Base-by-base conservation (phyloP, 2,888 invertebrate genomes). In the Epirrita christyi region DNA sequence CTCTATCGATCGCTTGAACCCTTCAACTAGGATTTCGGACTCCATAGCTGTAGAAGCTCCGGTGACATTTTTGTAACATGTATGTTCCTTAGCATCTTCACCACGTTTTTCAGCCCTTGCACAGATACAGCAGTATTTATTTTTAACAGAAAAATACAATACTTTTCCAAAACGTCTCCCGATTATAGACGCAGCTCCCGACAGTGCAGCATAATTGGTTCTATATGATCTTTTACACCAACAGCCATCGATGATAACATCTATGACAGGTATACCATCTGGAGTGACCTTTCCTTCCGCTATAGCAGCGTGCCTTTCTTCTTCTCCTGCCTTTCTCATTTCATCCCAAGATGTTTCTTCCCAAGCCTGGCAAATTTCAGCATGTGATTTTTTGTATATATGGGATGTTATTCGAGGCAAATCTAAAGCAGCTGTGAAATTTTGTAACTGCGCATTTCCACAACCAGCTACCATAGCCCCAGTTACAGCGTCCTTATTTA, bases 11-110 rank as follows among this genome's bases (percentile, higher is more conserved):
- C n/a, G 10, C 10, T 49, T 49, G 10, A 48, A 48, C n/a, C 48
- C 40, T 48, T 48, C 48, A 15, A 15, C 40, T 36, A 48, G 11
- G 10, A 49, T 49, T 1, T 5, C 14, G 5, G 49, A 13, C 28
- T 50, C 50, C 50, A 42, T 50, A 3, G n/a, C 21, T 6, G 42
- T 50, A 21, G 50, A 50, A 2, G 50, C 2, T 2, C 50, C 50
- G 1, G 10, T 3, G 13, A 10, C 34, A 11, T 42, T 50, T 42
- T 50, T 50, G 9, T 29, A 50, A 8, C 50, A 42, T n/a, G n/a
- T 11, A 29, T 50, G 42, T n/a, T 50, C 34, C 14, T 42, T 50
- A 9, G 27, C 2, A 6, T 14, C 11, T 3, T 32, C 34, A 8
- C 44, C 29, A 29, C 27, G 15, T 44, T 44, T 44, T 44, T 44